A percentile compares a stretch with the other conserved stretches of the same genome.
phyloP scores from a whole-genome alignment of 2,113 vertebrate species.

The Scomber colias region DNA sequence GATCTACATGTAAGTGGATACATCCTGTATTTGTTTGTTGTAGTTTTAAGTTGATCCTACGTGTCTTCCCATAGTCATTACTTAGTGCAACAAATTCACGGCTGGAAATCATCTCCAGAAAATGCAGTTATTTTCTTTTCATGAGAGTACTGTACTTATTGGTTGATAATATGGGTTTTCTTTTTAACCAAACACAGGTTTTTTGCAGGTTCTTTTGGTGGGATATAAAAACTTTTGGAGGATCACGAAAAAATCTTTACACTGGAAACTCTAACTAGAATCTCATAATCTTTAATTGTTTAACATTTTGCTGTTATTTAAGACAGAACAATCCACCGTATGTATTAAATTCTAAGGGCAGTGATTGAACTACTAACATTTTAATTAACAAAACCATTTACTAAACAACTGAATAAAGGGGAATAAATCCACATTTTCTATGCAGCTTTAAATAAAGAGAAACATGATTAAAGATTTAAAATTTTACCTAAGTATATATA shows the following conservation, averaged over 20 bases:
- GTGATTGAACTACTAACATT: not conserved
- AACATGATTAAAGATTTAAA: not conserved
- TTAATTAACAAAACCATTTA: slow-evolving; percentile 7
- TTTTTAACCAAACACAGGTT: too few species aligned
- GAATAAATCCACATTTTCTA: not conserved
- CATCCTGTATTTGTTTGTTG: not conserved
- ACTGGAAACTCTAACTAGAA: not conserved
- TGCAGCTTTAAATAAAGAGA: not conserved
- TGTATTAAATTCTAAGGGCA: not conserved
- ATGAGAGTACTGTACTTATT: too few species aligned
- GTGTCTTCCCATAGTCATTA: too few species aligned
- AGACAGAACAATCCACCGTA: not conserved
- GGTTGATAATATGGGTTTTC: too few species aligned
- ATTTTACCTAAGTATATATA: not conserved
- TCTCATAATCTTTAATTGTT: not conserved
- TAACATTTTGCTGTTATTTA: not conserved
- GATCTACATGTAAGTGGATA: not conserved
- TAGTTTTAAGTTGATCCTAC: not conserved
- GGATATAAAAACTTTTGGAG: not conserved
- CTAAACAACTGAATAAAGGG: not conserved
- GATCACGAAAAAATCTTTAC: not conserved
- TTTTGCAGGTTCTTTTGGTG: too few species aligned
- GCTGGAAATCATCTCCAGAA: too few species aligned
- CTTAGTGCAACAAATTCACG: too few species aligned
- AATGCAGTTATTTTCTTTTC: too few species aligned